Evolutionary conservation across 2,888 invertebrate genomes (phyloP).

Genomic region (Tethea ocularis): DNA sequence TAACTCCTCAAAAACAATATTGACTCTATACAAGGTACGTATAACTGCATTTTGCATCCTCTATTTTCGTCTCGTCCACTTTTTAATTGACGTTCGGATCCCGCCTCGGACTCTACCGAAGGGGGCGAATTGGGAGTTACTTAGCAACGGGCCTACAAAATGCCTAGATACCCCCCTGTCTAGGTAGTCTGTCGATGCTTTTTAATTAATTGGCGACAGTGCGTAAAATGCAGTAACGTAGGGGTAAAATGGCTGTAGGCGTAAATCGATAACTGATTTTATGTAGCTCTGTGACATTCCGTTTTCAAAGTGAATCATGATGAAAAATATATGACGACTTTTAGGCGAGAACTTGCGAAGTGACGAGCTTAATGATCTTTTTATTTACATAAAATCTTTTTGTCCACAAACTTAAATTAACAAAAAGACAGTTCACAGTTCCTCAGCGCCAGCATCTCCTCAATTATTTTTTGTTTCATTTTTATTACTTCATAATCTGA

Average conservation of each 20-base stretch:
- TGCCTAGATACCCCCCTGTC: conserved; percentile 10
- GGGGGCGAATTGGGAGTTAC: neutral
- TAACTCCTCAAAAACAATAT: neutral
- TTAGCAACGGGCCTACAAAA: neutral
- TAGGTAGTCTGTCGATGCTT: conserved; percentile 9
- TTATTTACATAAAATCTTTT: too few species aligned
- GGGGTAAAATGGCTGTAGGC: neutral
- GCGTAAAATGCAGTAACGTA: neutral
- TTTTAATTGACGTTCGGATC: conserved; percentile 1
- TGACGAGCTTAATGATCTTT: too few species aligned
- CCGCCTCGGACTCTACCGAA: neutral
- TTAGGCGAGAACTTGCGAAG: too few species aligned
- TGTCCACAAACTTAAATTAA: too few species aligned
- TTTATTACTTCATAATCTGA: conserved; percentile 27
- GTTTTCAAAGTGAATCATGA: too few species aligned
- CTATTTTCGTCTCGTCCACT: neutral
- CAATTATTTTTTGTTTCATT: conserved; percentile 31
- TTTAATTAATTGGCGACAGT: conserved; percentile 6
- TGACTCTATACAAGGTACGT: neutral
- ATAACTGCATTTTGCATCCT: neutral
- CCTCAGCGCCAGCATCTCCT: conserved; percentile 27
- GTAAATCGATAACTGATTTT: too few species aligned
- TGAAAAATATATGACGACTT: too few species aligned
- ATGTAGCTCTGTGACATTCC: neutral
- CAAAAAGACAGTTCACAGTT: conserved; percentile 4